Evolutionary conservation across 2,888 invertebrate species (phyloP), one percentile per base, ranked within the genome.

Genomic region (Phymatocera aterrima): DNA sequence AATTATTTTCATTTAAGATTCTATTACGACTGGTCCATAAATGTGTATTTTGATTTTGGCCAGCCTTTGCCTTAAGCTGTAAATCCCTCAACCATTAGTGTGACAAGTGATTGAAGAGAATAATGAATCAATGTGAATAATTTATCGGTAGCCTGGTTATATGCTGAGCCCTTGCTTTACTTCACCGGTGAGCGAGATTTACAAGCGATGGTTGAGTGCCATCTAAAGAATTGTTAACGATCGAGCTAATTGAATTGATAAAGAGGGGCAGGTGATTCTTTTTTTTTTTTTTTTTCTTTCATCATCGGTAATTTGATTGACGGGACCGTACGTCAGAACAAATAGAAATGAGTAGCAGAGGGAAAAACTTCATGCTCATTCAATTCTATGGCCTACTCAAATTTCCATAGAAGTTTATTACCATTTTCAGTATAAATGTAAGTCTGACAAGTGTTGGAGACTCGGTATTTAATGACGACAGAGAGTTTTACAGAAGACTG

Each of bases 81-180:
- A 12, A 2, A 4, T 57, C 10, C 15, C 21, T 15, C 28, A 4
- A 28, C 28, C 28, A 46, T 34, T 28, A 15, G n/a, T 77, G 64
- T 46, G 24, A 51, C 40, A 77, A 24, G 77, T 31, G 31, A 77
- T n/a, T n/a, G 31, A 77, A 46, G 57, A 21, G 18, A 64, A 77
- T 64, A 0, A 43, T 12, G 65, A 21, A 65, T 65, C 65, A 65
- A 24, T 43, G 70, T 70, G 31, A 70, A 70, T 70, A 70, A 51
- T 34, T 72, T 51, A 48, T 31, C 21, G 48, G n/a, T 34, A 34
- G 48, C 72, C n/a, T n/a, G 24, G 15, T 57, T 68, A 68, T 43
- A 12, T 64, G 8, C 31, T n/a, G 15, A 60, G 60, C 31, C 28
- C 2, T 10, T 65, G n/a, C 46, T 28, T 28, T 57, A 15, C 8